These are phyloP conservation scores for Brachylomia viminalis DNA, from an alignment of 2,888 invertebrate genomes.

Conservation along the genomic window DNA sequence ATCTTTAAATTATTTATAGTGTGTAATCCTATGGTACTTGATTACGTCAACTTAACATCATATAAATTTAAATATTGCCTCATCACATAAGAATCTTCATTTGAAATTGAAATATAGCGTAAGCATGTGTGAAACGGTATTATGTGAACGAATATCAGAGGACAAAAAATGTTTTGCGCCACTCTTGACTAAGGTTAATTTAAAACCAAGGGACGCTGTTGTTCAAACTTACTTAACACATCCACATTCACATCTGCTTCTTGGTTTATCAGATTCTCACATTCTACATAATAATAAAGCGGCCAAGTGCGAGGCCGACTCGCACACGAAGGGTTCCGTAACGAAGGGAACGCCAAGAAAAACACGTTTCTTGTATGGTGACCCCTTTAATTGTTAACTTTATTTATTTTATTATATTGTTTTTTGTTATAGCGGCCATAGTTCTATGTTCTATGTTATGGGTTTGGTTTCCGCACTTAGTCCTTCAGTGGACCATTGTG, in stretches of 20 bases:
- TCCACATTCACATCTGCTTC: too few relatives aligned
- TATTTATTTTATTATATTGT: too few relatives aligned
- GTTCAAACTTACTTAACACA: not conserved
- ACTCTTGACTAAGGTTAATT: slow-evolving; percentile 10
- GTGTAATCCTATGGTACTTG: slow-evolving; percentile 18
- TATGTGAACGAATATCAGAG: slow-evolving; percentile 34
- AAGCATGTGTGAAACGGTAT: slow-evolving; percentile 48
- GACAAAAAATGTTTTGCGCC: slow-evolving; percentile 17
- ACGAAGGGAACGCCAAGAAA: too few relatives aligned
- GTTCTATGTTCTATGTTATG: too few relatives aligned
- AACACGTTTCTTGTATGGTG: too few relatives aligned
- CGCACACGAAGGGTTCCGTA: too few relatives aligned
- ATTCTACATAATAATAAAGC: not conserved
- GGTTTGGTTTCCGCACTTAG: too few relatives aligned
- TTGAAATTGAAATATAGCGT: slow-evolving; percentile 61
- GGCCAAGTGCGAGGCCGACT: too few relatives aligned
- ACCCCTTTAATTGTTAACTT: too few relatives aligned
- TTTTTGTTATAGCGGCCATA: too few relatives aligned
- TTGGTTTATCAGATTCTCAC: too few relatives aligned
- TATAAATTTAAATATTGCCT: slow-evolving; percentile 61
- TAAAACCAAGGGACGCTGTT: not conserved
- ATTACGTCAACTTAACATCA: slow-evolving; percentile 49
- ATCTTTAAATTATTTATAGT: slow-evolving; percentile 23
- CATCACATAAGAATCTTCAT: slow-evolving; percentile 65
- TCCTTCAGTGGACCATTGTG: too few relatives aligned